Conservation (phyloP, 2,888 invertebrate species). For the Habrosyne pyritoides region DNA sequence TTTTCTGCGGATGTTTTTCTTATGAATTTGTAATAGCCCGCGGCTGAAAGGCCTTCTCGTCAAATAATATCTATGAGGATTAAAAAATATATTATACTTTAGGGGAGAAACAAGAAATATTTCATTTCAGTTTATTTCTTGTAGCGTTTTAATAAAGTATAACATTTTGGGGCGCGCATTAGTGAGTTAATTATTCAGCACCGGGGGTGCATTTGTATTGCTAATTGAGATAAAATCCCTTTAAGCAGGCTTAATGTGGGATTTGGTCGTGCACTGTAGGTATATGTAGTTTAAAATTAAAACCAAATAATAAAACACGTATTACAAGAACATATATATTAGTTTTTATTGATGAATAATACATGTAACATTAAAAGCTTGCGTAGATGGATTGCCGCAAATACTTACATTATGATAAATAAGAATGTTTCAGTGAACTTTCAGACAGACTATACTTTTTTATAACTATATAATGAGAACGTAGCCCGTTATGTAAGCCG, state of each 20-base stretch:
- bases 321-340: neutral
- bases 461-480: too few relatives aligned
- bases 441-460: too few relatives aligned
- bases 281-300: constrained; percentile 50
- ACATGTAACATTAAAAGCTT: too few relatives aligned
- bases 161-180: constrained; percentile 3
- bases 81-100: neutral
- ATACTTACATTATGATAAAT: too few relatives aligned
- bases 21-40: constrained; percentile 54
- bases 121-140: neutral
- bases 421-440: too few relatives aligned
- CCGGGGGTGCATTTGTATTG: constrained; percentile 28
- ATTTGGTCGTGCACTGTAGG: constrained; percentile 3
- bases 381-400: too few relatives aligned
- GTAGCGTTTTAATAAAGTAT: constrained; percentile 2
- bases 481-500: neutral
- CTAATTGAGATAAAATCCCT: constrained; percentile 59
- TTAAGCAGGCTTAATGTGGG: constrained; percentile 6
- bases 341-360: too few relatives aligned
- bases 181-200: constrained; percentile 29
- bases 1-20: constrained; percentile 49
- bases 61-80: constrained; percentile 8
- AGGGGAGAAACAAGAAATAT: neutral
- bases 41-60: constrained; percentile 20
- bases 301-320: constrained; percentile 14